Base-by-base conservation (phyloP, 2,888 invertebrate genomes). In the Microplitis deprimator region DNA sequence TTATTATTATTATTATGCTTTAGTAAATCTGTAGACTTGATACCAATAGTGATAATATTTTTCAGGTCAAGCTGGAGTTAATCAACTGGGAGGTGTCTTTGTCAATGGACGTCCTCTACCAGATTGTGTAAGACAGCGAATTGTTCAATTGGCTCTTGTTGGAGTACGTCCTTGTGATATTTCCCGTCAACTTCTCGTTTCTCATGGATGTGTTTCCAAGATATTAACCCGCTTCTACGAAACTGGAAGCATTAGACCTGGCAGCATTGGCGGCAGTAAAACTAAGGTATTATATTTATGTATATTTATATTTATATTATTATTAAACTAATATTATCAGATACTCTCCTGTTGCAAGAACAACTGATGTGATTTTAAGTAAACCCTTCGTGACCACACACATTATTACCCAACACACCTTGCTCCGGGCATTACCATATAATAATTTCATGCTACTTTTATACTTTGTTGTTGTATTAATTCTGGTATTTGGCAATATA, bases 41-140 rank as follows among this genome's bases (percentile, higher is more conserved):
- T 29, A 20, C 16, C 10, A 29, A 29, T 16, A n/a, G 13, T 50
- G 41, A 60, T 29, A 29, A 29, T 29, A 29, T 16, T 41, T 65
- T 73, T 41, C 73, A 73, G 73, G 73, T 65, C 73, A 76, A 75
- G 78, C 75, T 50, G 98, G 98, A 82, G 97, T 98, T 67, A 98
- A 98, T 92, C 98, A 98, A 91, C 92, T 98, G 83, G 98, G 98
- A 71, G 98, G 98, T 64, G 97, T 98, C 77, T 98, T 98, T 90
- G 98, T 98, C 10, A 98, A 98, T 90, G 98, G 98, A 0, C 94
- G 98, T n/a, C 98, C 98, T 2, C 92, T 98, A 77, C 98, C 98
- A 3, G 97, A 98, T 89, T 97, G 96, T 86, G 97, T 98, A 17
- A 93, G 98, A 79, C 93, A 97, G 81, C 93, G 97, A 81, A 98